Evolutionary conservation across 2,113 vertebrate genomes (phyloP).

Genomic region (Phaethornis superciliosus): DNA sequence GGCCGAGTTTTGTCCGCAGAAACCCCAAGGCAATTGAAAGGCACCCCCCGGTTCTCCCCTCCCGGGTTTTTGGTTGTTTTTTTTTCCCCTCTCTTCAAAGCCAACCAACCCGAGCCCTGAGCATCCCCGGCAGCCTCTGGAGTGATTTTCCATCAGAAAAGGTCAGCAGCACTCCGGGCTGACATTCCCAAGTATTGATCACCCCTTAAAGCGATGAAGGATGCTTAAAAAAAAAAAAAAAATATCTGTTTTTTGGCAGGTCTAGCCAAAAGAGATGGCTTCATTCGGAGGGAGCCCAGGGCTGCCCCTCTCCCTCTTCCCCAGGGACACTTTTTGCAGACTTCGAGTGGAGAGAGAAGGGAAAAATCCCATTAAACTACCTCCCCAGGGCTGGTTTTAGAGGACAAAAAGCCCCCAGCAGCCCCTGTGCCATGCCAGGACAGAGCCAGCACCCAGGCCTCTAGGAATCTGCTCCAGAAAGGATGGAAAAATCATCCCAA

Average conservation of each 20-base stretch:
- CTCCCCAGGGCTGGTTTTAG: not conserved
- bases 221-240: no score
- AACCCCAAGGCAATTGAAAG: not conserved
- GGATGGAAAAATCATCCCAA: no score
- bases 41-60: not conserved
- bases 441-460: no score
- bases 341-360: fast-evolving
- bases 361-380: not conserved
- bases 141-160: constrained; percentile 30
- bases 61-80: no score
- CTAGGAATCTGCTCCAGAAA: no score
- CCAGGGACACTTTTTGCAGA: no score
- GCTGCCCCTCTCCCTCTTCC: not conserved
- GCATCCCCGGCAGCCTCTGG: not conserved
- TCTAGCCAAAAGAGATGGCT: not conserved
- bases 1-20: not conserved
- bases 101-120: no score
- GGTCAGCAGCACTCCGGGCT: not conserved
- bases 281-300: not conserved
- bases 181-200: constrained; percentile 3
- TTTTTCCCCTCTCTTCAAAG: not conserved
- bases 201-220: no score
- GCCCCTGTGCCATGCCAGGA: fast-evolving
- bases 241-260: not conserved
- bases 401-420: not conserved